Conservation (phyloP, 2,113 vertebrate genomes). For the Ornithorhynchus anatinus region DNA sequence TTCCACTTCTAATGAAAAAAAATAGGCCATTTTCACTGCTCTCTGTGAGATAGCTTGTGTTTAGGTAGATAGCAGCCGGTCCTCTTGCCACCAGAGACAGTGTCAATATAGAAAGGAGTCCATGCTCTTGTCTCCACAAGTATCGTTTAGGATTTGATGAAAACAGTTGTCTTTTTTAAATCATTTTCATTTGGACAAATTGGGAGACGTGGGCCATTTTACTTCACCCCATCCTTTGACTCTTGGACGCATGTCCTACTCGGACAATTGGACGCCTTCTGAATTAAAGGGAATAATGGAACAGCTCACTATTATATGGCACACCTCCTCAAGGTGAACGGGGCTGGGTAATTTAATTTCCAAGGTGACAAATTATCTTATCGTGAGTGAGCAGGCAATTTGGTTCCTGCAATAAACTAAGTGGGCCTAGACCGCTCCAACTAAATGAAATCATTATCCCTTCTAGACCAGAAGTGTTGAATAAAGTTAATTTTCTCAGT, state of each 20-base stretch:
- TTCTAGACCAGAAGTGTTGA: conserved; percentile 62
- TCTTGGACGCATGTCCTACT: conserved; percentile 43
- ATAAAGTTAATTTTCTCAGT: conserved; percentile 69
- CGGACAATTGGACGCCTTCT: conserved; percentile 47
- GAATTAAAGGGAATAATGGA: conserved; percentile 58
- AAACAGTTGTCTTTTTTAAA: conserved; percentile 30
- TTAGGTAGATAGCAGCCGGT: not conserved
- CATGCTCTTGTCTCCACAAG: not conserved
- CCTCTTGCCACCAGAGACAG: not conserved
- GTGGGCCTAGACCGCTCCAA: conserved; percentile 67
- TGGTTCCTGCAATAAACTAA: conserved; percentile 69
- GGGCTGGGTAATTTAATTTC: conserved; percentile 73
- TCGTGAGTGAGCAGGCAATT: conserved; percentile 67
- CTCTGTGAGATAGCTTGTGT: not conserved
- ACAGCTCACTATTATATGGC: conserved; percentile 64
- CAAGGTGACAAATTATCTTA: conserved; percentile 74
- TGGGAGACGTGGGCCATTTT: conserved; percentile 41
- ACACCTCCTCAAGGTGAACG: conserved; percentile 64
- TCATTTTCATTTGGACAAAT: conserved; percentile 33
- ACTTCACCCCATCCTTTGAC: conserved; percentile 53
- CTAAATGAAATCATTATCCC: conserved; percentile 73
- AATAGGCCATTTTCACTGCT: not conserved
- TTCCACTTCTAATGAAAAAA: not conserved
- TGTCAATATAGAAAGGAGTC: not conserved
- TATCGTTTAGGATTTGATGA: conserved; percentile 17